A percentile compares a stretch with the other conserved stretches of the same genome.
Conservation (phyloP, 2,797 vertebrate genomes). For the Champsocephalus gunnari region DNA sequence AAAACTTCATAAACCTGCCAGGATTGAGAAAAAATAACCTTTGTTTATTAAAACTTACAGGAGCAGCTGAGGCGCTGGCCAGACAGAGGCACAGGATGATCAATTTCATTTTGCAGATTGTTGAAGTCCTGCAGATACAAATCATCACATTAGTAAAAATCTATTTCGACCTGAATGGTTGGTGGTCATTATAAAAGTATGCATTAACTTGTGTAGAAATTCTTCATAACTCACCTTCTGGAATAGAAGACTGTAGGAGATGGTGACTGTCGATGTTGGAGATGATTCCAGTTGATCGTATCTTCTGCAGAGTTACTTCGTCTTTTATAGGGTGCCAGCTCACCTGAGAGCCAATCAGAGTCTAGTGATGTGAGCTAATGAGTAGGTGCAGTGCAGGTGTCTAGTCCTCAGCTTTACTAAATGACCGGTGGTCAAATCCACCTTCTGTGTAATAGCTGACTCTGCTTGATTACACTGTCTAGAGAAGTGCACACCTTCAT, state of each 20-base stretch:
- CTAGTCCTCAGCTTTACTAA: conserved; percentile 81
- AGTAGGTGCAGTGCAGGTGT: conserved; percentile 64
- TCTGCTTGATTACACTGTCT: conserved; percentile 75
- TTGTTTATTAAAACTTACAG: conserved; percentile 68
- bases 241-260: conserved; percentile 12
- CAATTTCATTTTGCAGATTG: conserved; percentile 74
- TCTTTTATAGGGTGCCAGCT: conserved; percentile 72
- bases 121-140: conserved; percentile 46
- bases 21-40: background rate
- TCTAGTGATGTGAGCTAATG: conserved; percentile 56
- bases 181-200: background rate
- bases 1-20: background rate
- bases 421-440: conserved; percentile 80
- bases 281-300: conserved; percentile 33
- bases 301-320: conserved; percentile 3
- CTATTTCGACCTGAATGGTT: background rate
- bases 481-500: conserved; percentile 44
- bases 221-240: conserved; percentile 65
- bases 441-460: conserved; percentile 76
- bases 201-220: background rate
- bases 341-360: conserved; percentile 63
- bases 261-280: conserved; percentile 12
- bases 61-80: conserved; percentile 76
- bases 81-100: conserved; percentile 78
- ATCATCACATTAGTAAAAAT: conserved; percentile 7